Base-by-base conservation (phyloP, 2,797 vertebrate species). In the Acestrorhynchus altus region DNA sequence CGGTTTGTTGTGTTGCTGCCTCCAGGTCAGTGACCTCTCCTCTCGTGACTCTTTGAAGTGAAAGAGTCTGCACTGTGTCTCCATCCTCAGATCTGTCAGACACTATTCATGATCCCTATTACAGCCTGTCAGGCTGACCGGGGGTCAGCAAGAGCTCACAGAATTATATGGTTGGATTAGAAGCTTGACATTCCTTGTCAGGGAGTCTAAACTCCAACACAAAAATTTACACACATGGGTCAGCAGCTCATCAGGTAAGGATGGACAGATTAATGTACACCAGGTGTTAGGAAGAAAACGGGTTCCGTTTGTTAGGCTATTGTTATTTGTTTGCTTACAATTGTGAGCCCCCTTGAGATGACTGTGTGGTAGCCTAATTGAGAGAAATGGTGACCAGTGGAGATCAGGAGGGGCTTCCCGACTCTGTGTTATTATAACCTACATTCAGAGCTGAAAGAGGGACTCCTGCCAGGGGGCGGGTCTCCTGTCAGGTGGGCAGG, bases 401-500 rank as follows among this genome's bases (percentile, higher is more conserved):
- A 44, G 3, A 46, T 39, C 59, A 54, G 9, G 22, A 60, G 35
- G 15, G 63, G 11, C 63, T 11, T 67, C 31, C 52, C 57, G 47
- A 67, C 24, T n/a, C 22, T 31, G 42, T 79, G 77, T 79, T 80
- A 70, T 80, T 65, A 22, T 80, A 75, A 80, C 78, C 78, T 46
- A 80, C 65, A 75, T 76, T 65, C 40, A 35, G 18, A 26, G 40
- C 47, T 65, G 66, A 1, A 22, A 52, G n/a, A 22, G 2, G 66
- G 72, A 24, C 26, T 66, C 35, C 64, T 47, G 63, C 40, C 63
- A 13, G 0, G 52, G 26, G 56, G 56, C 20, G 24, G 54, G 16
- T 1, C 46, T 57, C 35, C 61, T 16, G 40, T 24, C 44, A 11
- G 0, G 4, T 39, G 46, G 71, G 64, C 6, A 49, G 60, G 8